A percentile compares a stretch with the other conserved stretches of the same genome.
Conservation (phyloP, 2,113 vertebrate genomes). For the Hippopotamus amphibius region DNA sequence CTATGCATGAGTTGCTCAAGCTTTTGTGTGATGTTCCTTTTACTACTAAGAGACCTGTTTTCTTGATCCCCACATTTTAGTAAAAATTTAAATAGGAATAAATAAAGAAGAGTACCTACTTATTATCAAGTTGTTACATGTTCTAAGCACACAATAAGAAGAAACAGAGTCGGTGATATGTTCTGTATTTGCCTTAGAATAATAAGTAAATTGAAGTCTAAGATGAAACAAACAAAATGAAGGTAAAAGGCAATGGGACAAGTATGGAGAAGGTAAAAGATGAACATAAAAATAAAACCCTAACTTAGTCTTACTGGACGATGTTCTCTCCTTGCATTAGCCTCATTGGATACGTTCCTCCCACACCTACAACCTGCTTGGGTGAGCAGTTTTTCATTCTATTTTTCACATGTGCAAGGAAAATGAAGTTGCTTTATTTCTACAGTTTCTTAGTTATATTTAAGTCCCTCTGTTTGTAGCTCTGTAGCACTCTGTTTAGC, state of each 20-base stretch:
- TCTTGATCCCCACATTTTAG: background rate
- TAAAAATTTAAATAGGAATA: background rate
- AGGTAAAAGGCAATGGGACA: background rate
- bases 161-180: background rate
- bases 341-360: background rate
- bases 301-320: background rate
- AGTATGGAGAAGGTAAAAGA: background rate
- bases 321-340: background rate
- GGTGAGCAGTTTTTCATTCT: background rate
- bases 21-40: background rate
- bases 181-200: background rate
- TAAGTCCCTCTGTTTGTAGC: background rate
- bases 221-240: background rate
- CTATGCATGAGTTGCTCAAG: background rate
- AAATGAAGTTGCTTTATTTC: conserved; percentile 8
- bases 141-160: background rate
- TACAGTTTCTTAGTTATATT: background rate
- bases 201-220: background rate
- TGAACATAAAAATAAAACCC: background rate
- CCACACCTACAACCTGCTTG: background rate
- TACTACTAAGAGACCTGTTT: background rate
- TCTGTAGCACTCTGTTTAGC: background rate
- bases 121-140: background rate
- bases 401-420: background rate
- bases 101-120: background rate